Evolutionary conservation across 2,888 invertebrate species (phyloP), one percentile per base, ranked within the genome.

Genomic region (Drosophila hawaiiensis): DNA sequence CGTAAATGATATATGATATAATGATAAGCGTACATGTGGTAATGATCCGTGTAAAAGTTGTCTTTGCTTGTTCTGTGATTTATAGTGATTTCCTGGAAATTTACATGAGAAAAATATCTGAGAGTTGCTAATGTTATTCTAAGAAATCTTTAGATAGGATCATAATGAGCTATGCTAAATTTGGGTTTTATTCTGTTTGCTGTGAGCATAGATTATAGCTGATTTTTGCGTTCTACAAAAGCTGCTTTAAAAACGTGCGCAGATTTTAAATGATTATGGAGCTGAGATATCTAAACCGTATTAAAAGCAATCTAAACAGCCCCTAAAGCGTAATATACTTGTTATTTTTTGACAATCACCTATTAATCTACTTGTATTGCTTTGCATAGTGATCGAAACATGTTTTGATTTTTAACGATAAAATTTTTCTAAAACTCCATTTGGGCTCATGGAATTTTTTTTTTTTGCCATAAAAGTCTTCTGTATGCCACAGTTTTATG

Each of bases 11-110:
- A 29, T 43, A 47, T 50, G 50, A 50, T 50, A 39, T 29, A n/a
- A 29, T 71, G 55, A 56, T 71, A 61, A 41, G 55, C 33, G 35
- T 35, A 41, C 55, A 71, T 55, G 29, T 55, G 60, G 29, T 61
- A 71, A 71, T 56, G 56, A 53, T 19, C 62, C 52, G 19, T 43
- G 50, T 31, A 37, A 54, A 68, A 61, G 43, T 49, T 54, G 33
- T 33, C 33, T 33, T 12, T 14, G 7, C 29, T 41, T 37, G 52
- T 29, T 22, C 37, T n/a, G 10, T 43, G 52, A 35, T 41, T 28
- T 66, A 28, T 53, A 25, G 25, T n/a, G n/a, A 37, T 16, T 56
- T 56, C 33, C 7, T 9, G 1, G 62, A 19, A 33, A 29, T 28
- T 25, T 25, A 4, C 41, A 31, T 28, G n/a, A 43, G 22, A 14